Percentiles rank a stretch among this genome's conserved stretches.
These are phyloP conservation scores for Diarsia dahlii DNA, from an alignment of 2,888 invertebrate genomes.

Conservation along the genomic window DNA sequence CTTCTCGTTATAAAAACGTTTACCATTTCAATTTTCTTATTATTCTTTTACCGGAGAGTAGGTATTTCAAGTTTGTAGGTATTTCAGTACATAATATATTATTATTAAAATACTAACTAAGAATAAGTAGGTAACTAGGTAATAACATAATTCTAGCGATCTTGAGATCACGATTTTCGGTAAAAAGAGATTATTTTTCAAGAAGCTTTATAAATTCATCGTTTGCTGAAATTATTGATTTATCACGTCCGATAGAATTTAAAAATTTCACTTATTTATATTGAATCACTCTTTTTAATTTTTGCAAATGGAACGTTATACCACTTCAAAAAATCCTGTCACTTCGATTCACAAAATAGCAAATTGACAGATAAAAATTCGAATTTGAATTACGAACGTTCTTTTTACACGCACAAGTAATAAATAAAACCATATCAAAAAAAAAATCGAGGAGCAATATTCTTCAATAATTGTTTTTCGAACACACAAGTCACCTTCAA, in stretches of 20 bases:
- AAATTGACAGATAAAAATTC: neutral
- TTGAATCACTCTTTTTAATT: neutral
- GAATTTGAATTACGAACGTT: neutral
- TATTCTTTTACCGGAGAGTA: neutral
- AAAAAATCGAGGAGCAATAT: constrained; percentile 40
- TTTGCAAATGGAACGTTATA: neutral
- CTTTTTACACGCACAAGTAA: constrained; percentile 50
- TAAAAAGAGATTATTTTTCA: neutral
- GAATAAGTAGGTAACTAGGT: neutral
- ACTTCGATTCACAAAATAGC: neutral
- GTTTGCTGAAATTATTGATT: neutral
- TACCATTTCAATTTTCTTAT: constrained; percentile 16
- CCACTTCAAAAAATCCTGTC: neutral
- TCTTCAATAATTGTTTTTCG: constrained; percentile 56
- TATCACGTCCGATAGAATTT: neutral
- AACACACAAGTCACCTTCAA: constrained; percentile 68
- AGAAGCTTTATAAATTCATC: neutral
- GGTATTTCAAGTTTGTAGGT: neutral
- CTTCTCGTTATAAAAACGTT: constrained; percentile 26
- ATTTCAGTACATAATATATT: neutral
- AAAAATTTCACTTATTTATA: neutral
- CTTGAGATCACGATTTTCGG: neutral
- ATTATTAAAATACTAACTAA: constrained; percentile 1
- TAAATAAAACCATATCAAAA: neutral
- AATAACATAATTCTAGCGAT: neutral